Percentiles rank a stretch among this genome's conserved stretches.
Evolutionary conservation across 2,888 invertebrate genomes (phyloP).

Genomic region (Ophonus ardosiacus): DNA sequence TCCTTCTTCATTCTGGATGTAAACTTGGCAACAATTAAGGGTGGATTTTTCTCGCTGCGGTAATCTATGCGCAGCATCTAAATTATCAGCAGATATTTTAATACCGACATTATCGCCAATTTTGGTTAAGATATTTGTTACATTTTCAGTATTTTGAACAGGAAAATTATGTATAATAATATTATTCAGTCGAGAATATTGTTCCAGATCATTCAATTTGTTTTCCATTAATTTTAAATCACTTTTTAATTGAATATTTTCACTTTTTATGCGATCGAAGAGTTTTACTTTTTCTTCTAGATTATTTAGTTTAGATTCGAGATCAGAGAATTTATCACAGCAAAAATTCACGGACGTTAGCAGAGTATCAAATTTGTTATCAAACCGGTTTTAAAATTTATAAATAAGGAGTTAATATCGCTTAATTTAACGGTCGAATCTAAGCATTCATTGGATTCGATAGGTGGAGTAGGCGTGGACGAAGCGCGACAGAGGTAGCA

Average conservation of each 20-base stretch:
- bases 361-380: neutral
- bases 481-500: too few species aligned
- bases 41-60: neutral
- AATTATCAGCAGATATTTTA: too few species aligned
- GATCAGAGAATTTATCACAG: neutral
- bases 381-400: neutral
- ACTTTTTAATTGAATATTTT: neutral
- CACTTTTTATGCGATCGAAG: neutral
- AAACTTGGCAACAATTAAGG: neutral
- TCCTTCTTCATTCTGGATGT: neutral
- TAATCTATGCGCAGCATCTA: too few species aligned
- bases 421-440: too few species aligned
- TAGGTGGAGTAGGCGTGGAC: too few species aligned
- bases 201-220: neutral
- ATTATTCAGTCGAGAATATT: neutral
- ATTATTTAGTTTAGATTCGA: neutral
- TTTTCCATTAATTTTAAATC: neutral
- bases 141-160: too few species aligned
- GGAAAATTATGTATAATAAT: too few species aligned
- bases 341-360: neutral
- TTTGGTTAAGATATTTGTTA: too few species aligned
- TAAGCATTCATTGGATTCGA: too few species aligned
- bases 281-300: neutral
- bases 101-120: too few species aligned
- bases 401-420: neutral